These are phyloP conservation scores for Equus przewalskii DNA, from an alignment of 2,113 vertebrate genomes.

Conservation along the genomic window DNA sequence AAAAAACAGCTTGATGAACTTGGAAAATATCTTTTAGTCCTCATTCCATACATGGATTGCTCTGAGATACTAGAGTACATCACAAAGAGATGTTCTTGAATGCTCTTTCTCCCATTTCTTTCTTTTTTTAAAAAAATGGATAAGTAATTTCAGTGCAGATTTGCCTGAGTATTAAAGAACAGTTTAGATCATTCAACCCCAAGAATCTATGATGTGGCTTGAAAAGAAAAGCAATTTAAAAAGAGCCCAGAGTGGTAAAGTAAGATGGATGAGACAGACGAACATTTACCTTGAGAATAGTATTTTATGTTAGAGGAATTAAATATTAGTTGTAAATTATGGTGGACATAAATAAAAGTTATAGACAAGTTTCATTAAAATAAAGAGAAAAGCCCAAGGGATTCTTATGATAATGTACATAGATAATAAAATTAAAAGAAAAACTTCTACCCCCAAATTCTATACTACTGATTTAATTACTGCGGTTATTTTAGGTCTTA, in stretches of 20 bases:
- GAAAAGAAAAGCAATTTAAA: neutral
- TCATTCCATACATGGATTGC: neutral
- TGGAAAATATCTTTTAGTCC: neutral
- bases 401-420: neutral
- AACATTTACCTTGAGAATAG: neutral
- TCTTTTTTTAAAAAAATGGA: neutral
- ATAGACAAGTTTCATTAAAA: neutral
- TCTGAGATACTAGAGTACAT: neutral
- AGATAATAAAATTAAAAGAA: neutral
- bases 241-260: neutral
- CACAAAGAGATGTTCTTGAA: neutral
- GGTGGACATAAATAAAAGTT: neutral
- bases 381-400: neutral
- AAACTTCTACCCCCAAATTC: neutral
- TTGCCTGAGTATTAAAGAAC: conserved; percentile 9
- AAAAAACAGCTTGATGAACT: neutral
- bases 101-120: neutral
- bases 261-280: neutral
- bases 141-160: neutral
- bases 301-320: neutral
- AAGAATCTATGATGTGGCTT: neutral
- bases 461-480: neutral
- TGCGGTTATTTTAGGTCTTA: neutral
- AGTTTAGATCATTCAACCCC: neutral
- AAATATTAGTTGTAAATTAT: neutral